Percentiles rank a stretch among this genome's conserved stretches.
Evolutionary conservation across 1,140 invertebrate genomes (phyloP).

Genomic region (Oncopeltus fasciatus): DNA sequence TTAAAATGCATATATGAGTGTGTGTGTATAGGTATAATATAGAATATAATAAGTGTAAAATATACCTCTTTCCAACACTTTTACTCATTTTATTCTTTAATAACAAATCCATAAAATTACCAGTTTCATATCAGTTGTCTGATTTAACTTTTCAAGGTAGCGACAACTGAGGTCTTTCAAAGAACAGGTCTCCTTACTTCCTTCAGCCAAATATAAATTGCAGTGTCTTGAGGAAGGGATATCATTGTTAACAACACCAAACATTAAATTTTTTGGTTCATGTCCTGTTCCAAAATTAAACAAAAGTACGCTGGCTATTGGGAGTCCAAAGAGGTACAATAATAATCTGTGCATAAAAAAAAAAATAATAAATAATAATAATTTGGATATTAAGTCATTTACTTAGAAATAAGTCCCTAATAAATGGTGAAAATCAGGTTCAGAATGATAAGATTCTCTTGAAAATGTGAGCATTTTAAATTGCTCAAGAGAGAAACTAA

Average conservation of each 20-base stretch:
- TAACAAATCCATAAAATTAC: too few relatives aligned
- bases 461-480: too few relatives aligned
- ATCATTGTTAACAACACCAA: conserved; percentile 20
- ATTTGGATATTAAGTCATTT: not conserved
- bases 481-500: too few relatives aligned
- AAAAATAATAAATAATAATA: not conserved
- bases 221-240: not conserved
- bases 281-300: conserved; percentile 20
- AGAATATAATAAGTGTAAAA: too few relatives aligned
- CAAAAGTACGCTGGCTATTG: conserved; percentile 15
- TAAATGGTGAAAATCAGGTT: too few relatives aligned
- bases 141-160: not conserved
- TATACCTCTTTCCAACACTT: too few relatives aligned
- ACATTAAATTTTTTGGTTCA: conserved; percentile 15
- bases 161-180: not conserved
- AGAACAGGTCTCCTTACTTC: not conserved
- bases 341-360: conserved; percentile 19
- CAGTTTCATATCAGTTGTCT: too few relatives aligned
- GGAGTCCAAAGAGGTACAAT: conserved; percentile 17
- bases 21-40: too few relatives aligned
- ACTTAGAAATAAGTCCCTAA: too few relatives aligned
- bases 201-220: not conserved
- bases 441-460: too few relatives aligned
- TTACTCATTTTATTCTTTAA: too few relatives aligned
- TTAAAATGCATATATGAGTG: too few relatives aligned